Conservation (phyloP, 2,113 vertebrate species). For the Oenanthe oenanthe region DNA sequence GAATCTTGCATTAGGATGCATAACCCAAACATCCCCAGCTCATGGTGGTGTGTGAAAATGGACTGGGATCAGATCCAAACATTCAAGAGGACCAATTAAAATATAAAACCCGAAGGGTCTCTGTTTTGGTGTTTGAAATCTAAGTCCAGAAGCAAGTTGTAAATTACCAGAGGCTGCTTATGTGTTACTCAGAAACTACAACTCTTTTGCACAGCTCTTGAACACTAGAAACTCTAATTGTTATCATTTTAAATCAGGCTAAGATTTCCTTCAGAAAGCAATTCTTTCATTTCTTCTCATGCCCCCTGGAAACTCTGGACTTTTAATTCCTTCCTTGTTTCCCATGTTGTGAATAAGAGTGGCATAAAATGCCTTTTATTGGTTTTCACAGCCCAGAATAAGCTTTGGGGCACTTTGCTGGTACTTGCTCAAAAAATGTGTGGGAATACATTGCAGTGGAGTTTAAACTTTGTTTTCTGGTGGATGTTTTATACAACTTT, state of each 20-base stretch:
- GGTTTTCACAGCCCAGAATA: neutral
- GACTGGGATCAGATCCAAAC: constrained; percentile 1
- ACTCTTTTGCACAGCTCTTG: neutral
- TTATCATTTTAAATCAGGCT: neutral
- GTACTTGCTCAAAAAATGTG: constrained; percentile 3
- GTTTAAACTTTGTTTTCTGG: neutral
- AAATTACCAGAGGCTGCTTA: neutral
- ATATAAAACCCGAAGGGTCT: neutral
- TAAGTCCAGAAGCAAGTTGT: neutral
- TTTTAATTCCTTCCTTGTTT: constrained; percentile 27
- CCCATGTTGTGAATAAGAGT: neutral
- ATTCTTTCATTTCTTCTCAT: neutral
- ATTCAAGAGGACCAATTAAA: constrained; percentile 7
- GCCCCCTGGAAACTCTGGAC: neutral
- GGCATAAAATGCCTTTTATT: constrained; percentile 6
- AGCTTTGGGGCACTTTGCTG: neutral
- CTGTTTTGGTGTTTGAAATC: neutral
- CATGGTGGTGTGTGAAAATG: constrained; percentile 10
- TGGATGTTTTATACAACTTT: neutral
- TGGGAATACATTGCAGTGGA: neutral
- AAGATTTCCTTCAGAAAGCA: neutral
- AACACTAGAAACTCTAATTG: neutral
- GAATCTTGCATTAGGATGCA: neutral
- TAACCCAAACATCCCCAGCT: constrained; percentile 18
- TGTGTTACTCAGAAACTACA: neutral